Evolutionary conservation across 2,113 vertebrate species (phyloP).

Genomic region (Recurvirostra avosetta): DNA sequence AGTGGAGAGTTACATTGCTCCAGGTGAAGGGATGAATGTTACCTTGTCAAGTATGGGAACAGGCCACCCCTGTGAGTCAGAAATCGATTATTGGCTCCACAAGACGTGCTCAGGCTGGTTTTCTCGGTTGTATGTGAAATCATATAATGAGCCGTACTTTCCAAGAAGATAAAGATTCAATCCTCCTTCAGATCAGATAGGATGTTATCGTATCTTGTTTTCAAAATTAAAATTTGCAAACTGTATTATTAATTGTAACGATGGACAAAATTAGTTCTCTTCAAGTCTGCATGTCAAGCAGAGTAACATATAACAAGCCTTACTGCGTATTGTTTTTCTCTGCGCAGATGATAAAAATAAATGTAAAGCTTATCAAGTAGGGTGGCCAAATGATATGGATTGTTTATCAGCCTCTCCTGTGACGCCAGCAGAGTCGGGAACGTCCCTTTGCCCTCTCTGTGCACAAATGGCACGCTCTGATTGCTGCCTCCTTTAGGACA

Average conservation of each 20-base stretch:
- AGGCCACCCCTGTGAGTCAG: neutral
- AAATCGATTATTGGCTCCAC: neutral
- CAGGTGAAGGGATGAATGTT: slow-evolving; percentile 5
- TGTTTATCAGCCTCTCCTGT: neutral
- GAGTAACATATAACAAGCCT: neutral
- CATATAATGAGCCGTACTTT: neutral
- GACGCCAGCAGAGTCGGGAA: neutral
- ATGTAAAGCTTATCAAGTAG: neutral
- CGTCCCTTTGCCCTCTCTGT: neutral
- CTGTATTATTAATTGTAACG: neutral
- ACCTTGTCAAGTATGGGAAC: neutral
- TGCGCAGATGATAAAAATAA: neutral
- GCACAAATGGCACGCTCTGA: neutral
- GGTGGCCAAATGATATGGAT: neutral
- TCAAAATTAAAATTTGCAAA: neutral
- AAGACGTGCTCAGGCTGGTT: neutral
- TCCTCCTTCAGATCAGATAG: neutral
- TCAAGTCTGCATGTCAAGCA: neutral
- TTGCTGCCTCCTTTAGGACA: neutral
- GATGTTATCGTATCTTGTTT: neutral
- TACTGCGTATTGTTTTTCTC: neutral
- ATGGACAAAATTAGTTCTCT: neutral
- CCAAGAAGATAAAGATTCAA: neutral
- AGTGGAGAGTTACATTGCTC: neutral
- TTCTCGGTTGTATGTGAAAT: neutral